Conservation (phyloP, 2,888 invertebrate species). For the Diloba caeruleocephala region DNA sequence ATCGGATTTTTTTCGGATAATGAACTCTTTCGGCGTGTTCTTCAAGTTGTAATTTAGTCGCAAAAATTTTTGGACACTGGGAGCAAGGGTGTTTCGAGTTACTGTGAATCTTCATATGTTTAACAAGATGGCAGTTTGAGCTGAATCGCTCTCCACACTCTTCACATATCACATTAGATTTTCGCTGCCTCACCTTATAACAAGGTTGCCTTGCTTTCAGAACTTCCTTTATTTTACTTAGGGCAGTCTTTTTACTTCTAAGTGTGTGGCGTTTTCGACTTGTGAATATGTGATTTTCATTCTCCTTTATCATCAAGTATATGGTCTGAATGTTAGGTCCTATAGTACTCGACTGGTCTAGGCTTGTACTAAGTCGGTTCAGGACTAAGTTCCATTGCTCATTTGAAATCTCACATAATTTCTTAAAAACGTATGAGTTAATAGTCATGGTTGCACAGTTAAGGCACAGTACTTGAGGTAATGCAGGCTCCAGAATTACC, state of each 20-base stretch:
- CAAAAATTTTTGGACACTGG: conserved; percentile 72
- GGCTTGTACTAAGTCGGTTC: conserved; percentile 54
- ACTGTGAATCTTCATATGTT: conserved; percentile 68
- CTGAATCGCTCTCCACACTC: conserved; percentile 69
- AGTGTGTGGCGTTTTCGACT: conserved; percentile 58
- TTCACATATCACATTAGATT: conserved; percentile 61
- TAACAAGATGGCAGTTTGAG: conserved; percentile 56
- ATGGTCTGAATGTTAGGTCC: conserved; percentile 60
- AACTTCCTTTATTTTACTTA: conserved; percentile 67
- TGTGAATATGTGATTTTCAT: conserved; percentile 66
- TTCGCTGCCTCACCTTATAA: conserved; percentile 53
- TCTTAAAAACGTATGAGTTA: conserved; percentile 72
- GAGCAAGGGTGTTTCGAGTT: conserved; percentile 62
- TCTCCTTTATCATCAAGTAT: conserved; percentile 66
- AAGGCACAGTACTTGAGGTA: conserved; percentile 73
- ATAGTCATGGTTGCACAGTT: conserved; percentile 68
- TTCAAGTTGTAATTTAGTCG: conserved; percentile 58
- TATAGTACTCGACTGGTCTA: conserved; percentile 58
- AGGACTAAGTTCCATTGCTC: conserved; percentile 67
- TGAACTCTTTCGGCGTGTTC: conserved; percentile 74
- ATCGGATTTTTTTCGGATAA: conserved; percentile 70
- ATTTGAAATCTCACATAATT: conserved; percentile 66
- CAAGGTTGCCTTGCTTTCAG: conserved; percentile 62
- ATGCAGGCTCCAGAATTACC: conserved; percentile 61
- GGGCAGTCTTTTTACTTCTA: conserved; percentile 61